Base-by-base conservation (phyloP, 2,797 vertebrate species). In the Sebastiscus tertius region DNA sequence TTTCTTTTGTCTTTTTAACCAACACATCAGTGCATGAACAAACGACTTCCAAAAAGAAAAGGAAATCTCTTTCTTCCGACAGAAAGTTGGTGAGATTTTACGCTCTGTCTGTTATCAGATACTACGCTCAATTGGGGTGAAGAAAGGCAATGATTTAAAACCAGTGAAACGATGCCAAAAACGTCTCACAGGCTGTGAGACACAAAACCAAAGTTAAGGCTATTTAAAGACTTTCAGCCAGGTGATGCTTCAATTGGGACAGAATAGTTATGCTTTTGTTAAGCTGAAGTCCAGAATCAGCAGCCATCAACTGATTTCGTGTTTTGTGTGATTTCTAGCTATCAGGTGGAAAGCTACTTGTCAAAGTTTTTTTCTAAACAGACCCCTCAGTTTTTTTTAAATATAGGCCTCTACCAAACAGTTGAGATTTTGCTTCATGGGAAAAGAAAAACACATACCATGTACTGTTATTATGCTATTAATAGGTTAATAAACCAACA, bases 61-160 rank as follows among this genome's bases (percentile, higher is more conserved):
- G 64, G 36, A 85, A 86, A 83, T 79, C 52, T 62, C 64, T 78
- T 84, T 81, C 65, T 82, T 80, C 76, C n/a, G 60, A 79, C 55
- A 80, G 65, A 80, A 42, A 26, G 77, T 42, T 68, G 63, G 77
- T 55, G 64, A 83, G 69, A 81, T 84, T 90, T 89, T 55, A 87
- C 58, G 79, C 77, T 75, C 67, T 61, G 77, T 70, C 54, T 77
- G 70, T 83, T 78, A 88, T 93, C 80, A 83, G 84, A 92, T 83
- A 84, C 73, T 74, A 71, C 8, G 54, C 84, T 91, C 73, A 64
- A 79, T 92, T 84, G 84, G 67, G 60, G 27, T 27, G 63, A 82
- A 76, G 74, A 87, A 81, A 77, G 74, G 65, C 55, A 77, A 71
- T 72, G 46, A 77, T 72, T 88, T 64, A 85, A 87, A 88, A 64